A percentile compares a stretch with the other conserved stretches of the same genome.
Conservation (phyloP, 2,113 vertebrate species). For the Sakesphorus luctuosus region DNA sequence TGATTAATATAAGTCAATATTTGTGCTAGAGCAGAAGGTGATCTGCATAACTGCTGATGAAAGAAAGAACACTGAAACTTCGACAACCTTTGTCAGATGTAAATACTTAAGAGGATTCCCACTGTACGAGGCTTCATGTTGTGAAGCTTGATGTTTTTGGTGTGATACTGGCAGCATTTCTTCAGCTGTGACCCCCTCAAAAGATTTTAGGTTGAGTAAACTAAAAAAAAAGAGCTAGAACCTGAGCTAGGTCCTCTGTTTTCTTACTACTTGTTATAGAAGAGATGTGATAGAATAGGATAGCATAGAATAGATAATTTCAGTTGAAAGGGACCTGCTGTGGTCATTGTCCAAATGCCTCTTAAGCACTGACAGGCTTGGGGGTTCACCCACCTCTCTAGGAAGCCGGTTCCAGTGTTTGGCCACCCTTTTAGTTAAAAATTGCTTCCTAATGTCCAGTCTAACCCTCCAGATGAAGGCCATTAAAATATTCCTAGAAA, state of each 20-base stretch:
- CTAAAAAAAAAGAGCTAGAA: neutral
- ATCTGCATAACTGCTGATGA: slow-evolving; percentile 57
- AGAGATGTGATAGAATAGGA: neutral
- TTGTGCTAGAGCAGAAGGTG: slow-evolving; percentile 36
- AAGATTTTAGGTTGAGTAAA: neutral
- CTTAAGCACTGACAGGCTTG: neutral
- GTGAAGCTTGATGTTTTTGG: neutral
- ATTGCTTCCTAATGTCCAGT: neutral
- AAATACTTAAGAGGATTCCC: neutral
- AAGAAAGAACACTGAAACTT: neutral
- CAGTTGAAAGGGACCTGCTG: neutral
- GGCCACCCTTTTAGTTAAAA: neutral
- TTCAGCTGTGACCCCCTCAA: neutral
- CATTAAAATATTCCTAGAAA: neutral
- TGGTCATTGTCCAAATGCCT: neutral
- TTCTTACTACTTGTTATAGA: neutral
- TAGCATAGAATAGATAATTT: neutral
- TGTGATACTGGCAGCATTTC: neutral
- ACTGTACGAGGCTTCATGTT: neutral
- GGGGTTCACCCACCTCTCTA: neutral
- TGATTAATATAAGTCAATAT: slow-evolving; percentile 67
- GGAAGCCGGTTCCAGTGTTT: neutral
- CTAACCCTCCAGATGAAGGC: neutral
- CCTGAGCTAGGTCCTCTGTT: neutral
- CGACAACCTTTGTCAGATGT: neutral